Base-by-base conservation (phyloP, 1,140 invertebrate genomes). In the Pseudomyrmex dendroicus region DNA sequence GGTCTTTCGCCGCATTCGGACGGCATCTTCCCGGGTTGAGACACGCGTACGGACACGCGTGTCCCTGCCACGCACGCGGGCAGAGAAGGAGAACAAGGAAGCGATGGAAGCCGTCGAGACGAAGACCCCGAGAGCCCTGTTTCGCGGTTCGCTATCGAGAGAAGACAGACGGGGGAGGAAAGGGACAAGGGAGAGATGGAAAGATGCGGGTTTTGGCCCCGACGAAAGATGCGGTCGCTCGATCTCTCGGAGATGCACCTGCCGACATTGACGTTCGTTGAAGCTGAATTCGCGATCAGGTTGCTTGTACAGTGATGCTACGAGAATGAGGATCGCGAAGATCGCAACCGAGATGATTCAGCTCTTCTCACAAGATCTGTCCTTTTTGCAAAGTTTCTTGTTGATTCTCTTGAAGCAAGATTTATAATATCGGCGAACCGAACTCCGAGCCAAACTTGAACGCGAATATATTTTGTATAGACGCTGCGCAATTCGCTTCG, bases 211-310 rank as follows among this genome's bases (percentile, higher is more conserved):
- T 54, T 22, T 68, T 57, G 77, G 61, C 50, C 64, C 35, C 83
- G 68, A 46, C 63, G 83, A 35, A 86, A 83, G 84, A 88, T 85
- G 70, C 74, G 50, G 52, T 70, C 50, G 84, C 25, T 64, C 62
- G 61, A 66, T 61, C 64, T 85, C 84, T 82, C 70, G 74, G 52
- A n/a, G n/a, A n/a, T 86, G 87, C 87, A 89, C 86, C 87, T 89
- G 87, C 84, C 84, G 70, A 56, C 76, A 74, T 64, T 84, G 73
- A 85, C 76, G 86, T 82, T 56, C 10, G 61, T 61, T 62, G 63
- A 63, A 57, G 61, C 70, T n/a, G 66, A 84, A 77, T 77, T 63
- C 73, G 73, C 73, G 59, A 66, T 77, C 62, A 44, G 62, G 50
- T 17, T 61, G 72, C 70, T 62, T 50, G 48, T 64, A 52, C 73